These are phyloP conservation scores for Tachycineta bicolor DNA, from an alignment of 2,113 vertebrate species.

Conservation along the genomic window DNA sequence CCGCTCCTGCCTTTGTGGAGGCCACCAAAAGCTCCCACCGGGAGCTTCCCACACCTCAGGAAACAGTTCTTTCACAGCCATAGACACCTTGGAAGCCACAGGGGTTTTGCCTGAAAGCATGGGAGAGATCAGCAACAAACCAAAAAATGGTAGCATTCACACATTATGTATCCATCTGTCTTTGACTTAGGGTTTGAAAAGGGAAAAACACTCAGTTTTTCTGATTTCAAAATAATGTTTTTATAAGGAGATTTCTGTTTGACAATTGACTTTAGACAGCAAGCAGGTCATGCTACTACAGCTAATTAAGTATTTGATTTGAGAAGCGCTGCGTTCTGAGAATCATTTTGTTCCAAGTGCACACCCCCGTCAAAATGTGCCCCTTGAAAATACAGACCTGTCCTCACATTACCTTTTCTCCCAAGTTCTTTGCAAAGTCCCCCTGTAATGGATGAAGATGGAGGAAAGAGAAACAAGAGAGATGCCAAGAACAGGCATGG, in stretches of 20 bases:
- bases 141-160: not conserved
- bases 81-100: not conserved
- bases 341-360: not conserved
- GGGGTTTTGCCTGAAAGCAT: accelerated
- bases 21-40: not conserved
- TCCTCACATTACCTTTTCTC: not conserved
- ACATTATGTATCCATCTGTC: not conserved
- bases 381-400: not conserved
- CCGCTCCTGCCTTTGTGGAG: not conserved
- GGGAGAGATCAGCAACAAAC: not conserved
- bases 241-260: not conserved
- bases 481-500: not conserved
- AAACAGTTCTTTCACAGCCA: not conserved
- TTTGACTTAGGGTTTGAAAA: not conserved
- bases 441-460: not conserved
- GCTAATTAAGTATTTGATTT: not conserved
- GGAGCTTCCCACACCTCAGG: not conserved
- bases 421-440: not conserved
- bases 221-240: not conserved
- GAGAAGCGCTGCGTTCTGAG: not conserved
- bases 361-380: not conserved
- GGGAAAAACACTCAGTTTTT: not conserved
- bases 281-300: not conserved
- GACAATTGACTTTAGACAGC: not conserved
- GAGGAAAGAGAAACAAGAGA: not conserved